phyloP scores from a whole-genome alignment of 2,888 invertebrate species.

The Cylloceria caligata region DNA sequence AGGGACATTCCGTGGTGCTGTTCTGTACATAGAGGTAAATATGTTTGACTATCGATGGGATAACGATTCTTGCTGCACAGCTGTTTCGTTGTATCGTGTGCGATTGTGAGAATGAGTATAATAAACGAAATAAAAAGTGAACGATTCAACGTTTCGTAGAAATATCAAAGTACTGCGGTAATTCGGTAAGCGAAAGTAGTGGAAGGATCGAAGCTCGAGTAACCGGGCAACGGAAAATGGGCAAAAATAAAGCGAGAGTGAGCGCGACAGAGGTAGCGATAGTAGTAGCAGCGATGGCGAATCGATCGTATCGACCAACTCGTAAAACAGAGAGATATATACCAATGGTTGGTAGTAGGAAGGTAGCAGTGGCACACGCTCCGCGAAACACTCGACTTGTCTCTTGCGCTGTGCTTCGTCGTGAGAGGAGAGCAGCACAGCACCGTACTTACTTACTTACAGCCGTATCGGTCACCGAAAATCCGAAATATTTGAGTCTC shows the following conservation, averaged over 20 bases:
- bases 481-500: constrained; percentile 58
- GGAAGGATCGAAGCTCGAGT: background rate
- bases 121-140: constrained; percentile 5
- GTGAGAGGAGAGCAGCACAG: background rate
- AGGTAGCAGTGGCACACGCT: constrained; percentile 1
- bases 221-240: background rate
- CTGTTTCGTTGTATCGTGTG: background rate
- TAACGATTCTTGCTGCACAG: background rate
- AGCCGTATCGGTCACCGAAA: constrained; percentile 40
- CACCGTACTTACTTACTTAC: constrained; percentile 11
- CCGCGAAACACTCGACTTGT: background rate
- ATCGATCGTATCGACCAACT: constrained; percentile 68
- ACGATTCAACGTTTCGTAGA: background rate
- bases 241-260: constrained; percentile 4
- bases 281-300: constrained; percentile 28
- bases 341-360: constrained; percentile 5
- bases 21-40: constrained; percentile 48
- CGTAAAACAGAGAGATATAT: constrained; percentile 12
- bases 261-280: background rate
- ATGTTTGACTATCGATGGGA: constrained; percentile 3
- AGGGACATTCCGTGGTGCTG: constrained; percentile 41
- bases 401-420: constrained; percentile 4
- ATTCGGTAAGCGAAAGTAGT: background rate
- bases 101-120: background rate
- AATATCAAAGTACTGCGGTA: background rate